Base-by-base conservation (phyloP, 2,797 vertebrate genomes). In the Arctocebus calabarensis region DNA sequence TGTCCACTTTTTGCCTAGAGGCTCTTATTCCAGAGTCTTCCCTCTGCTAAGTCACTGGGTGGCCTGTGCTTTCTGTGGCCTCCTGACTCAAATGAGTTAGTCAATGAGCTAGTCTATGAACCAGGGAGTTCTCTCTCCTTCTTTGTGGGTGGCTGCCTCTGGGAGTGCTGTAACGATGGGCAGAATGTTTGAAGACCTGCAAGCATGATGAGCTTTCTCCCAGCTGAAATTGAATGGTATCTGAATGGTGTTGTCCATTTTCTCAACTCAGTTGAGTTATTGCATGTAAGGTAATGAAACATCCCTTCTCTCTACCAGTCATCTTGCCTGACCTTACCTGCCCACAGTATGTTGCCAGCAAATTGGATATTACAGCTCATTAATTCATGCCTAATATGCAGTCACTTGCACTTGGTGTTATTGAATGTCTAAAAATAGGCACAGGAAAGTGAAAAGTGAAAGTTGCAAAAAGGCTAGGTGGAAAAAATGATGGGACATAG, bases 391-490 rank as follows among this genome's bases (percentile, higher is more conserved):
- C 89, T 96, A 78, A 78, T 37, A 34, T 81, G 71, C 73, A 90
- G 57, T 61, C 43, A 62, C 66, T 86, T 89, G 79, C 37, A 64
- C 12, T 82, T 73, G 66, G 73, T 91, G 73, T 84, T 77, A 68
- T 25, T 73, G 57, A 95, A 34, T 88, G 57, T 66, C 81, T 97
- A 84, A 94, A 91, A 92, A 96, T 90, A 93, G 96, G 34, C 82
- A 68, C 25, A 87, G 71, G 40, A 45, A 93, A 90, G 57, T 91
- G 84, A 91, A 62, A 94, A 91, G 40, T 75, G 89, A 89, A 94
- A 88, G 77, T 81, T 95, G 29, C 55, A 91, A 66, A 96, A 94
- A 73, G 68, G 32, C 29, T 88, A 25, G 40, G 45, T 95, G 23
- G 59, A 57, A 94, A 94, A 68, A 88, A 90, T 82, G 48, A 81